Base-by-base conservation (phyloP, 2,888 invertebrate genomes). In the Anodontia alba region DNA sequence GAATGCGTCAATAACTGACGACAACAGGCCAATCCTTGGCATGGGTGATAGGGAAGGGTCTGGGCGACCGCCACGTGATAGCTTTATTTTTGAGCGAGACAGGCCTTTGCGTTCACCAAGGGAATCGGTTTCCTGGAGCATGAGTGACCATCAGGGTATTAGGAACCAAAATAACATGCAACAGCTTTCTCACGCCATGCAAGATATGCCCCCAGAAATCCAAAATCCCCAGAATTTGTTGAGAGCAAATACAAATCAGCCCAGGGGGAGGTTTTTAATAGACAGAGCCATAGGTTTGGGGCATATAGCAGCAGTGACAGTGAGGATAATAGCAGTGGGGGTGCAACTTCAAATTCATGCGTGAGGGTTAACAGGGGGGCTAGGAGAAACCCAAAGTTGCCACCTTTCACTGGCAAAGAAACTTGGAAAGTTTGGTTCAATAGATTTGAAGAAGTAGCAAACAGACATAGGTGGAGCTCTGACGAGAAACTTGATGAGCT, bases 371-470 rank as follows among this genome's bases (percentile, higher is more conserved):
- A 29, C 20, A 57, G 57, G 29, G 46, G 76, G 36, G 38, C 36
- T 29, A 31, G 36, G 31, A 66, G 33, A 43, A 67, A 31, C 17
- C 66, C 75, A 8, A 80, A 80, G 31, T 51, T 67, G 38, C 72
- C 76, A 43, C 49, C 75, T 5, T 80, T 76, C 49, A 76, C 66
- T 20, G 68, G 76, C 26, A 80, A 80, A n/a, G n/a, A n/a, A n/a
- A n/a, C n/a, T n/a, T n/a, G n/a, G n/a, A n/a, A n/a, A n/a, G n/a
- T n/a, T n/a, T 76, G 72, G 80, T 80, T 71, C 38, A 76, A 80
- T 33, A 66, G 71, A 29, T 80, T 80, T 76, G 51, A 80, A 15
- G 76, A 76, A 36, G 71, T 74, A 20, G 62, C 62, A 36, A 69
- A n/a, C 10, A 54, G 78, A 23, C 36, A 78, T 8, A 57, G 42